Conservation (phyloP, 1,140 invertebrate genomes). For the Anoplophora glabripennis region DNA sequence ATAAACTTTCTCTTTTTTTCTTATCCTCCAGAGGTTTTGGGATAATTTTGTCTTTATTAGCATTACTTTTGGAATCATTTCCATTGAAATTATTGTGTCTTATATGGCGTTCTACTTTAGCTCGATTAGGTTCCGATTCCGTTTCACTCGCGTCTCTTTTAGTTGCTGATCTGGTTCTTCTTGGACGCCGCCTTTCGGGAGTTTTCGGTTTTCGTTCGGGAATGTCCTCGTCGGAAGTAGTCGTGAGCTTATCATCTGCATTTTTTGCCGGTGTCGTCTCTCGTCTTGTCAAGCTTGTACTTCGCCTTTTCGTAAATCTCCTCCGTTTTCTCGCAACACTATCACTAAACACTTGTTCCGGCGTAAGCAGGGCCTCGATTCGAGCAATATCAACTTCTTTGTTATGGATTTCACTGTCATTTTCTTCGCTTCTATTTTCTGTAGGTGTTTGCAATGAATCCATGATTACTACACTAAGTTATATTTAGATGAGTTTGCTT, state of each 20-base stretch:
- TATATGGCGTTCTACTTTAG: no score
- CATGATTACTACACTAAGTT: slow-evolving; percentile 38
- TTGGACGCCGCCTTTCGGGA: slow-evolving; percentile 31
- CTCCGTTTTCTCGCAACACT: slow-evolving; percentile 52
- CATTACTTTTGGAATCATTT: no score
- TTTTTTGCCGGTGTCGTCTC: slow-evolving; percentile 40
- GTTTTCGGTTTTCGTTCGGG: slow-evolving; percentile 31
- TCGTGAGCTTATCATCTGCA: slow-evolving; percentile 17
- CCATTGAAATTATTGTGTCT: no score
- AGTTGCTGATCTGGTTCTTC: slow-evolving; percentile 22
- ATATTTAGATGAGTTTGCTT: slow-evolving; percentile 11
- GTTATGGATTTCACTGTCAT: slow-evolving; percentile 22
- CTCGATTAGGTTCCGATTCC: slow-evolving; percentile 1
- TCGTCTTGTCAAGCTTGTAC: slow-evolving; percentile 44
- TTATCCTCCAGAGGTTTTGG: slow-evolving; percentile 8
- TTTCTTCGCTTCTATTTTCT: slow-evolving; percentile 25
- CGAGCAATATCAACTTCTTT: slow-evolving; percentile 29
- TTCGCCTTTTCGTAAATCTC: slow-evolving; percentile 55
- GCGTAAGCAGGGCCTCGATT: slow-evolving; percentile 48
- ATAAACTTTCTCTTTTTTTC: slow-evolving; percentile 28
- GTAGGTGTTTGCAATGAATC: slow-evolving; percentile 33
- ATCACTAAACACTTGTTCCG: slow-evolving; percentile 49
- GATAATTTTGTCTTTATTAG: slow-evolving; percentile 3
- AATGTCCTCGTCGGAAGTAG: slow-evolving; percentile 25
- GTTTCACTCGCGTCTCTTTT: slow-evolving; percentile 24